phyloP scores from a whole-genome alignment of 1,140 invertebrate genomes.

The Halictus rubicundus region DNA sequence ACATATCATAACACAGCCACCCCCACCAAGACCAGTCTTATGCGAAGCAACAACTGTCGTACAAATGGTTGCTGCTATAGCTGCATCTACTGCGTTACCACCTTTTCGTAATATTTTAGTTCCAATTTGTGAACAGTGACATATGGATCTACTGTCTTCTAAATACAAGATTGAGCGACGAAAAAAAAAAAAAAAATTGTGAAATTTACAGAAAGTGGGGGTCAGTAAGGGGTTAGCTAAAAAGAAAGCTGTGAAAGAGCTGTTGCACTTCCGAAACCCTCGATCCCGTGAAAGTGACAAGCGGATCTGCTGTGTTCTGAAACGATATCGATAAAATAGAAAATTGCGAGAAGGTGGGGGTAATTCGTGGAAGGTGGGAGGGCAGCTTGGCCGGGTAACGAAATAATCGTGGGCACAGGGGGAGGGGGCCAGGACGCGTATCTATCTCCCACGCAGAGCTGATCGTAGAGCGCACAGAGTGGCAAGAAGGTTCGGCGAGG shows the following conservation, averaged over 20 bases:
- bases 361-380: too few relatives aligned
- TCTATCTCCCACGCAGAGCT: slow-evolving; percentile 46
- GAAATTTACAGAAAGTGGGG: too few relatives aligned
- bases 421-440: slow-evolving; percentile 47
- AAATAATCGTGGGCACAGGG: slow-evolving; percentile 65
- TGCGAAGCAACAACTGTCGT: slow-evolving; percentile 85
- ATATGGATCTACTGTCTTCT: too few relatives aligned
- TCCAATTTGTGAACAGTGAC: slow-evolving; percentile 89
- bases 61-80: slow-evolving; percentile 85
- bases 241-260: too few relatives aligned
- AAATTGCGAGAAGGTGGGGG: too few relatives aligned
- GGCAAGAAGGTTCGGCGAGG: slow-evolving; percentile 63
- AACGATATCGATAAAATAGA: too few relatives aligned
- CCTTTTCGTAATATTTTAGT: slow-evolving; percentile 84
- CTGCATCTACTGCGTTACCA: slow-evolving; percentile 87
- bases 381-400: slow-evolving; percentile 71
- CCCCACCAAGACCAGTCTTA: slow-evolving; percentile 86
- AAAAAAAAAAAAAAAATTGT: too few relatives aligned
- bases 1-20: slow-evolving; percentile 87
- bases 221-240: too few relatives aligned
- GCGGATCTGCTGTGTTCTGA: too few relatives aligned
- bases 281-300: too few relatives aligned
- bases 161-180: too few relatives aligned
- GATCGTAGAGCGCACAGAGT: background rate
- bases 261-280: too few relatives aligned